Evolutionary conservation across 2,113 vertebrate species (phyloP).

Genomic region (Piliocolobus tephrosceles): DNA sequence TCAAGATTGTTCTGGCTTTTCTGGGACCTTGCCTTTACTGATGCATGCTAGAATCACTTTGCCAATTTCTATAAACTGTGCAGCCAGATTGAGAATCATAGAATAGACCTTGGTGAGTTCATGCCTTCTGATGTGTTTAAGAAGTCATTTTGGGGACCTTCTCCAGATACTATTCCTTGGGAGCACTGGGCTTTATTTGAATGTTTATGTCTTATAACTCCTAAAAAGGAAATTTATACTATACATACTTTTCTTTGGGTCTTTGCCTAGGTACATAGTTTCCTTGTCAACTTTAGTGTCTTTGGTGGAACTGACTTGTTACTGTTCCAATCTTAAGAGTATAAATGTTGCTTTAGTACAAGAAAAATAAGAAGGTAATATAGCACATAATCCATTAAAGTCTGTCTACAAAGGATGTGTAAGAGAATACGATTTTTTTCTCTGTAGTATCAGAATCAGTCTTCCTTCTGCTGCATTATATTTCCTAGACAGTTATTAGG

Average conservation of each 20-base stretch:
- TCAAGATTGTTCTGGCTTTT: neutral
- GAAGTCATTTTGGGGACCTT: neutral
- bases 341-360: slow-evolving; percentile 45
- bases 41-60: slow-evolving; percentile 6
- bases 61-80: neutral
- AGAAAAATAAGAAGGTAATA: slow-evolving; percentile 43
- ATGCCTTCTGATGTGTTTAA: neutral
- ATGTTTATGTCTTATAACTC: neutral
- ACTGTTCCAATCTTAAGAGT: slow-evolving; percentile 39
- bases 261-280: slow-evolving; percentile 15
- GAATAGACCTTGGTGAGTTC: neutral
- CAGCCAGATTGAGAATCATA: neutral
- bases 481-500: slow-evolving; percentile 22
- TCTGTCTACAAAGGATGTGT: neutral
- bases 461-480: neutral
- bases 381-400: slow-evolving; percentile 10
- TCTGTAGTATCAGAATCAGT: slow-evolving; percentile 7
- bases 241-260: slow-evolving; percentile 16
- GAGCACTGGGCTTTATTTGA: slow-evolving; percentile 7
- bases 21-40: neutral
- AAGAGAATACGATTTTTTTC: slow-evolving; percentile 26
- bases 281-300: slow-evolving; percentile 9
- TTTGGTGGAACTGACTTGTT: slow-evolving; percentile 43
- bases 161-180: neutral
- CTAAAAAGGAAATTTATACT: neutral